Base-by-base conservation (phyloP, 1,140 invertebrate genomes). In the Diachasmimorpha longicaudata region DNA sequence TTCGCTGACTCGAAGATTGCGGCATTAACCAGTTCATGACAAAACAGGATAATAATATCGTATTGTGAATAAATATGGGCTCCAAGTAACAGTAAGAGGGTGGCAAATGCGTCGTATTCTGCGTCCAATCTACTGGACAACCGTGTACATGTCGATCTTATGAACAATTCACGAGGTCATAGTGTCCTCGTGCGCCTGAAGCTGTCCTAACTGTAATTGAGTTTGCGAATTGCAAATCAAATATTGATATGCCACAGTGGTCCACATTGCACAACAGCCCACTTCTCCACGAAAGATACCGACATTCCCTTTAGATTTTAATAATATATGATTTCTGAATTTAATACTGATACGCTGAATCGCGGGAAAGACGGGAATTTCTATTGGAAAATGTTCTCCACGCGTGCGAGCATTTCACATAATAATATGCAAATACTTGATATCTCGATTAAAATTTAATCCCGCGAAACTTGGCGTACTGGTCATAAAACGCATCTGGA, bases 381-480 rank as follows among this genome's bases (percentile, higher is more conserved):
- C 31, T 10, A 68, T 66, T 14, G 11, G 23, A 8, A 52, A 16
- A 52, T 52, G 48, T 52, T 16, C 9, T 16, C 16, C 16, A n/a
- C 72, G 76, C 72, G 71, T 77, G 71, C 16, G 44, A 58, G 78
- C 78, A 84, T 83, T 82, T 80, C 78, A 83, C 11, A 42, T 42
- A 42, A 42, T 82, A 83, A 84, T 81, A 84, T 84, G 83, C 81
- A 84, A 84, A 84, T 84, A 77, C 72, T 46, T 70, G 31, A 68
- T 68, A 81, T 84, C 82, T 81, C 81, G 82, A 85, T 85, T 83
- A 85, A 83, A 85, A 82, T 85, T 83, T 83, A 82, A 85, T 83
- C 81, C 25, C 31, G 23, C 68, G 42, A 75, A 70, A 70, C 72
- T 77, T 72, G 67, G 68, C 52, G 55, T 68, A 58, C 16, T 69